Evolutionary conservation across 1,140 invertebrate genomes (phyloP).

Genomic region (Diplogasteroides magnus): DNA sequence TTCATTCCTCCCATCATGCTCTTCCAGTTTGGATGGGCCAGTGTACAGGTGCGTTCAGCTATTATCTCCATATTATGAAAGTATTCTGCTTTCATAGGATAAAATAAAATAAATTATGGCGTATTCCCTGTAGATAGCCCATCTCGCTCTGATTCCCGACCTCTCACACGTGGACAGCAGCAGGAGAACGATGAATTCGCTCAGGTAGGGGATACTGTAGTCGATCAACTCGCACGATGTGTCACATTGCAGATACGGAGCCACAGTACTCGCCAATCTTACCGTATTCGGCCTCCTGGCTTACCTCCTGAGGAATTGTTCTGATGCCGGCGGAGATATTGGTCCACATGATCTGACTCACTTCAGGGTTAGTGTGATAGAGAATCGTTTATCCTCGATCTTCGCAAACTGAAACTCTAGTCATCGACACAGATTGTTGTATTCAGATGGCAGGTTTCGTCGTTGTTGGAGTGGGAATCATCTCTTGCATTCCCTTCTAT

Average conservation of each 20-base stretch:
- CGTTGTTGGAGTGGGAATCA: slow-evolving; percentile 39
- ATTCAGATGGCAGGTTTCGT: slow-evolving; percentile 37
- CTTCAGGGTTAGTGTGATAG: slow-evolving; percentile 45
- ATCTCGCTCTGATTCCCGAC: slow-evolving; percentile 78
- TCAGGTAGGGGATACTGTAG: slow-evolving; percentile 15
- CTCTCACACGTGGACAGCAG: slow-evolving; percentile 32
- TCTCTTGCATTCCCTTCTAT: slow-evolving; percentile 41
- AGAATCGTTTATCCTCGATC: background rate
- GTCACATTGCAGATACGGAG: slow-evolving; percentile 40
- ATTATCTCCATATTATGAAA: no score
- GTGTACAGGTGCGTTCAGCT: slow-evolving; percentile 70
- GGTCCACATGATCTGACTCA: slow-evolving; percentile 40
- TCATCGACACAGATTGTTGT: no score
- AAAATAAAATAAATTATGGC: slow-evolving; percentile 2
- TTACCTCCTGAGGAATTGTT: slow-evolving; percentile 33
- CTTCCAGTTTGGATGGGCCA: slow-evolving; percentile 94
- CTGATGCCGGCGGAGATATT: slow-evolving; percentile 18
- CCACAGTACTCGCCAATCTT: slow-evolving; percentile 47
- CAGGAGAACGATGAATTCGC: slow-evolving; percentile 40
- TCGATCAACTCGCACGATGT: background rate
- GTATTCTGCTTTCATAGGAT: slow-evolving; percentile 23
- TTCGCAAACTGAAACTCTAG: no score
- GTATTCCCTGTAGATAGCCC: slow-evolving; percentile 69
- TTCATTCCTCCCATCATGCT: slow-evolving; percentile 81
- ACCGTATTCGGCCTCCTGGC: slow-evolving; percentile 41